Evolutionary conservation across 2,888 invertebrate species (phyloP).

Genomic region (Synergus gifuensis): DNA sequence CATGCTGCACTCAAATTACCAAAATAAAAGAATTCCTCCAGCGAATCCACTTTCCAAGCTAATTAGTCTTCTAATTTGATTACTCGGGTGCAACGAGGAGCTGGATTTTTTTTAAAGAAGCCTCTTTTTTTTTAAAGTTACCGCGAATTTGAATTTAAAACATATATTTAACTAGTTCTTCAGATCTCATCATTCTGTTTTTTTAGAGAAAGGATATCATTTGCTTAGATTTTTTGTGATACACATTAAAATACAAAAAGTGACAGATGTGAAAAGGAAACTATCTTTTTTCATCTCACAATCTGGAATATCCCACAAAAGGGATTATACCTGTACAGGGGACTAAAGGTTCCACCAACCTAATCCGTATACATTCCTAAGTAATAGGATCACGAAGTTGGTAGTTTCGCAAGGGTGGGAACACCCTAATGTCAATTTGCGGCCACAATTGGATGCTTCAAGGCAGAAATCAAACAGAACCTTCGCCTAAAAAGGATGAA

Average conservation of each 20-base stretch:
- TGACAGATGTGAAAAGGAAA: background rate
- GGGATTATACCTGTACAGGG: background rate
- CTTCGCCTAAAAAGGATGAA: background rate
- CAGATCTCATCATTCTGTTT: background rate
- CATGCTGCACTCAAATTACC: background rate
- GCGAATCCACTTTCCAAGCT: slow-evolving; percentile 8
- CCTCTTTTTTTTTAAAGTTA: background rate
- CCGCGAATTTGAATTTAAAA: background rate
- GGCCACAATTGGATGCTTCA: background rate
- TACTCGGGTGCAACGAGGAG: slow-evolving; percentile 22
- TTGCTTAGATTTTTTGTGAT: too few species aligned
- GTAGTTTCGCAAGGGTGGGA: background rate
- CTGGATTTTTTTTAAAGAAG: background rate
- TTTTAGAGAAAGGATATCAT: too few species aligned
- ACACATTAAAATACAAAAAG: too few species aligned
- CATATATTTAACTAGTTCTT: background rate
- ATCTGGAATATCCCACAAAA: background rate
- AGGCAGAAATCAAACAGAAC: background rate
- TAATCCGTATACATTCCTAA: background rate
- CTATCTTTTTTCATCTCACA: background rate
- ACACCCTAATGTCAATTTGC: background rate
- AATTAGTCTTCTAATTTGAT: slow-evolving; percentile 31
- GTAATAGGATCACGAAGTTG: background rate
- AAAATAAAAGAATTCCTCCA: background rate
- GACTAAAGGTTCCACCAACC: background rate